Percentiles rank a stretch among this genome's conserved stretches.
Conservation (phyloP, 53 echinoderm and acorn worm genomes). For the Crossaster papposus region DNA sequence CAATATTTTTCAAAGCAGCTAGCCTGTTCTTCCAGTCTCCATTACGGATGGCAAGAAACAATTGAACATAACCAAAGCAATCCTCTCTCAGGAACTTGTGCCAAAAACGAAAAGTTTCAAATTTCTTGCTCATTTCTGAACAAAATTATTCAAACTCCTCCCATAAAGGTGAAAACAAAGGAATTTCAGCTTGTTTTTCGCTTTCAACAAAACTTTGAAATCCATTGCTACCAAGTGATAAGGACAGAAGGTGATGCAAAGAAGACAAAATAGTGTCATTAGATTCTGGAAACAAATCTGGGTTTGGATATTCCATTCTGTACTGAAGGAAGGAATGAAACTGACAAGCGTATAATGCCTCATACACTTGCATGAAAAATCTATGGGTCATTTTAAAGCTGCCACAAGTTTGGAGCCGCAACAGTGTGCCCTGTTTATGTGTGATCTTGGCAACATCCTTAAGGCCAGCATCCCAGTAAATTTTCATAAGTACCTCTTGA, state of each 20-base stretch:
- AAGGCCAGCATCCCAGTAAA: slow-evolving; percentile 71
- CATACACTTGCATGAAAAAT: slow-evolving; percentile 60
- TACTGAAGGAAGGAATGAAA: slow-evolving; percentile 30
- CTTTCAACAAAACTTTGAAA: not conserved
- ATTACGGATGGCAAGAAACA: slow-evolving; percentile 57
- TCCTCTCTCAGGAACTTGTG: slow-evolving; percentile 11
- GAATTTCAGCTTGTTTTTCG: no score
- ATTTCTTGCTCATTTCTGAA: not conserved
- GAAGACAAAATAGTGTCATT: slow-evolving; percentile 46
- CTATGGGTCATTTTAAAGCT: slow-evolving; percentile 58
- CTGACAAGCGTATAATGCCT: slow-evolving; percentile 46
- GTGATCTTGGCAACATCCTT: not conserved
- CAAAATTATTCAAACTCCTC: not conserved
- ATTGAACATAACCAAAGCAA: slow-evolving; percentile 26
- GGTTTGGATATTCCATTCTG: not conserved
- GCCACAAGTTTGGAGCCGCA: slow-evolving; percentile 22
- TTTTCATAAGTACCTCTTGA: slow-evolving; percentile 51
- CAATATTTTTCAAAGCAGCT: slow-evolving; percentile 47
- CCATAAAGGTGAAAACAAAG: not conserved
- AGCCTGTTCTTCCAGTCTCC: slow-evolving; percentile 58
- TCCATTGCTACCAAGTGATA: not conserved
- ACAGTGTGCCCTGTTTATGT: slow-evolving; percentile 39
- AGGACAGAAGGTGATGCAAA: no score
- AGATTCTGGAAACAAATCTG: not conserved
- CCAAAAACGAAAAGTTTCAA: slow-evolving; percentile 49